Evolutionary conservation across 2,888 invertebrate species (phyloP).

Genomic region (Aporophyla nigra): DNA sequence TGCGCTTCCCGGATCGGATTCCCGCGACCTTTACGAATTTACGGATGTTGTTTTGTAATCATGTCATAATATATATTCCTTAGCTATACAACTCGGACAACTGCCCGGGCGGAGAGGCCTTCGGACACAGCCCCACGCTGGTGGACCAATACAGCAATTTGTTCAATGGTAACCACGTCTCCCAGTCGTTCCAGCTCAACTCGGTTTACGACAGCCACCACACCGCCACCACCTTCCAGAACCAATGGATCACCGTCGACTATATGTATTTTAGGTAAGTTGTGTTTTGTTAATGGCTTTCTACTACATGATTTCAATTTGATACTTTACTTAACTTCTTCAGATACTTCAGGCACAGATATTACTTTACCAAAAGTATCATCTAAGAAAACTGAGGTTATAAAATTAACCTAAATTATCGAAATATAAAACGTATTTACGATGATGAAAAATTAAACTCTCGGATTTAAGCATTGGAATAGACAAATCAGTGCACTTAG

Average conservation of each 20-base stretch:
- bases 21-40: too few species aligned
- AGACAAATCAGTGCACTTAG: background rate
- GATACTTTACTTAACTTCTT: too few species aligned
- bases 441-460: background rate
- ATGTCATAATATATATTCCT: background rate
- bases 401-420: background rate
- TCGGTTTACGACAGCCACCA: slow-evolving; percentile 92
- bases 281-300: background rate
- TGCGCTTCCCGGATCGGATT: background rate
- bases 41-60: background rate
- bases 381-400: background rate
- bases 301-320: too few species aligned
- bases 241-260: slow-evolving; percentile 95
- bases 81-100: slow-evolving; percentile 82
- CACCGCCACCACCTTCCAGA: slow-evolving; percentile 95
- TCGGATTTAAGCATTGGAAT: background rate
- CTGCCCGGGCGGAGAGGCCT: slow-evolving; percentile 10
- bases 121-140: background rate
- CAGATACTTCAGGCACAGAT: too few species aligned
- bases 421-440: background rate
- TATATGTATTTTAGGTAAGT: slow-evolving; percentile 96
- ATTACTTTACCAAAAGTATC: too few species aligned
- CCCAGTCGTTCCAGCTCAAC: slow-evolving; percentile 92
- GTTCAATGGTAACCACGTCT: slow-evolving; percentile 92
- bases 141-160: slow-evolving; percentile 71